phyloP scores from a whole-genome alignment of 2,888 invertebrate species.

The Bombylius major region DNA sequence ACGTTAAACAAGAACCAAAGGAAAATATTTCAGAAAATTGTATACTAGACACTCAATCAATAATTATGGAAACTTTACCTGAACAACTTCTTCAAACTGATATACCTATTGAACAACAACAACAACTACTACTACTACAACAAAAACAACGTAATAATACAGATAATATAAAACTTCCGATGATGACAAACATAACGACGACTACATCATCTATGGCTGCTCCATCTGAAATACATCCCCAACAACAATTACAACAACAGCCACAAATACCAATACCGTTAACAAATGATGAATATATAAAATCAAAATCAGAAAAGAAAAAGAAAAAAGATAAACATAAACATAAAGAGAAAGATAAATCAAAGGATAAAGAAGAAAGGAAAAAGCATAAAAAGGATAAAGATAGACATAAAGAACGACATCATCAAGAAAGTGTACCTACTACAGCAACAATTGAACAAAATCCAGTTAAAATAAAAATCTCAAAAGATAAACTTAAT shows the following conservation, averaged over 20 bases:
- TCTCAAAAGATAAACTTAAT: slow-evolving; percentile 45
- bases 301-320: slow-evolving; percentile 37
- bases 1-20: slow-evolving; percentile 6
- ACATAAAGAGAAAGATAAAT: slow-evolving; percentile 65
- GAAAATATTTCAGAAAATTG: neutral
- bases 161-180: neutral
- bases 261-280: neutral
- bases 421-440: slow-evolving; percentile 16
- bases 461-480: slow-evolving; percentile 41
- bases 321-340: slow-evolving; percentile 69
- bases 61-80: slow-evolving; percentile 30
- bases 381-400: slow-evolving; percentile 62
- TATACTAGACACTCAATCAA: neutral
- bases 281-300: slow-evolving; percentile 10
- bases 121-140: slow-evolving; percentile 6
- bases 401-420: slow-evolving; percentile 36
- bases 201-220: slow-evolving; percentile 30
- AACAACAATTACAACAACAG: slow-evolving; percentile 12
- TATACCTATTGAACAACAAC: slow-evolving; percentile 24
- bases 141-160: too few relatives aligned
- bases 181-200: slow-evolving; percentile 15
- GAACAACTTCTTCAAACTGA: slow-evolving; percentile 35
- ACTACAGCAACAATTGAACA: slow-evolving; percentile 7
- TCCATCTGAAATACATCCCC: slow-evolving; percentile 20
- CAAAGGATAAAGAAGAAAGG: slow-evolving; percentile 56